These are phyloP conservation scores for Marcusenius ussheri DNA, from an alignment of 2,113 vertebrate species.

Conservation along the genomic window DNA sequence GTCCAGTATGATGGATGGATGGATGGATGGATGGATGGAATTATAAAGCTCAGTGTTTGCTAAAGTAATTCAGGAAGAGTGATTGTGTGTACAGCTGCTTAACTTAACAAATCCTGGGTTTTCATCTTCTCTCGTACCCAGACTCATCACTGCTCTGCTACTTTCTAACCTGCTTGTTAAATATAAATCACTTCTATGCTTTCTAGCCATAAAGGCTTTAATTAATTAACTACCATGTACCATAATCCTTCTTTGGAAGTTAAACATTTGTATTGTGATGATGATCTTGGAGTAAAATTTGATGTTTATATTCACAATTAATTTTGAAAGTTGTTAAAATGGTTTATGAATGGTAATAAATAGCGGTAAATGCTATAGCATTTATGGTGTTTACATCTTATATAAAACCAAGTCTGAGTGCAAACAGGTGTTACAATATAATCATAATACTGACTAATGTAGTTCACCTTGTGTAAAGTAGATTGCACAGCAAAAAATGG, in stretches of 20 bases:
- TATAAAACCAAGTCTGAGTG: background rate
- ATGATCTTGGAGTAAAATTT: background rate
- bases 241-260: background rate
- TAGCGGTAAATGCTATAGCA: background rate
- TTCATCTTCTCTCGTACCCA: background rate
- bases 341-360: background rate
- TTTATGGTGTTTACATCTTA: background rate
- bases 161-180: background rate
- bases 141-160: background rate
- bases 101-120: background rate
- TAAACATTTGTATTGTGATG: background rate
- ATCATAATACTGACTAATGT: background rate
- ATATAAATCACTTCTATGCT: background rate
- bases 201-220: background rate
- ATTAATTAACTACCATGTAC: background rate
- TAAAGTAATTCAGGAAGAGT: background rate
- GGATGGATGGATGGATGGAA: background rate
- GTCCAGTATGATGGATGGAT: background rate
- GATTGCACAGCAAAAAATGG: background rate
- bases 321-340: slow-evolving; percentile 4
- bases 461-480: slow-evolving; percentile 8
- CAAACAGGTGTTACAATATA: background rate
- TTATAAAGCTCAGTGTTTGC: background rate
- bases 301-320: slow-evolving; percentile 12
- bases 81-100: background rate